Base-by-base conservation (phyloP, 1,140 invertebrate genomes). In the Psix sp. region DNA sequence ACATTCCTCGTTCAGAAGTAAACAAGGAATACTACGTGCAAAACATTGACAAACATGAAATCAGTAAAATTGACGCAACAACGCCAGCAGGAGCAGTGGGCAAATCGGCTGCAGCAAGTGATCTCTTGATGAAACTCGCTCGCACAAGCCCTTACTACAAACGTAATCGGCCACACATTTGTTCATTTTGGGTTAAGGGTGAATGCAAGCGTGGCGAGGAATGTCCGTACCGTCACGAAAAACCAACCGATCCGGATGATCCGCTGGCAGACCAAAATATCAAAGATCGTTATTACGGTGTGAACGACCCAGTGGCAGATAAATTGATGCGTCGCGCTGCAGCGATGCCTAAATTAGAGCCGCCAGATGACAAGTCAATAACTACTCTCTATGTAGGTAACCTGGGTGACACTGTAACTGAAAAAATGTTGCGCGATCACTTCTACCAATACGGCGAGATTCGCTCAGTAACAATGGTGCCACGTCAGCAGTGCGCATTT, bases 361-460 rank as follows among this genome's bases (percentile, higher is more conserved):
- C 96, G 0, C 98, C 98, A 0, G 97, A 99, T 83, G 98, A 99
- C 80, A 94, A 94, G 79, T 93, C 93, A 13, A 98, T 99, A 5
- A 99, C 98, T 0, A 99, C 98, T 3, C 84, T 99, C 0, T 99
- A 99, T 83, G 91, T 99, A 24, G 98, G 95, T 3, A 98, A 98
- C 83, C 84, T 99, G 5, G 94, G 95, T 0, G 95, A 97, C 54
- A 89, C 92, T 46, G 90, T 99, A 14, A 93, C 91, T 1, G 98
- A 99, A 81, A 94, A 96, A 67, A 96, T 98, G 80, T 88, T 99
- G 2, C 90, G 92, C 57, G 94, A 96, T 86, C 92, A 96, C 82
- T 99, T 99, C 82, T 99, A 99, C 88, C 98, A 99, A 84, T 99
- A 95, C 88, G 98, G 98, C n/a, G 98, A 99, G 87, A 98, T 99